A percentile compares a stretch with the other conserved stretches of the same genome.
Evolutionary conservation across 2,888 invertebrate genomes (phyloP).

Genomic region (Dusona sp.): DNA sequence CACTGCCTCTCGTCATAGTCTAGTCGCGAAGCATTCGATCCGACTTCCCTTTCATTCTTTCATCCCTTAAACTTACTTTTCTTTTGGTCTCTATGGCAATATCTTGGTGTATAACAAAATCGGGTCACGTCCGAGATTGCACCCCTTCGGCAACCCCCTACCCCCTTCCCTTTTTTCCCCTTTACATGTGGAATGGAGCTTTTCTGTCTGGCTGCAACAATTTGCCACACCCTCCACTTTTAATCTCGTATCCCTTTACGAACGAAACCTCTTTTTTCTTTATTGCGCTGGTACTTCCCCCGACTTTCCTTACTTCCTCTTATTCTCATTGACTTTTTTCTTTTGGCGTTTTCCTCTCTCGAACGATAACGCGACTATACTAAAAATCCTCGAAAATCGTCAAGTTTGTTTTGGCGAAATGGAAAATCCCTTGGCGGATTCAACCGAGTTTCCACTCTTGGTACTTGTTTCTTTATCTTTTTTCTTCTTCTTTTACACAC

Average conservation of each 20-base stretch:
- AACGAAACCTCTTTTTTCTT: background rate
- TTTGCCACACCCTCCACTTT: constrained; percentile 61
- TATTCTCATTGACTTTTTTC: background rate
- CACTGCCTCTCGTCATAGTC: constrained; percentile 22
- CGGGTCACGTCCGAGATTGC: constrained; percentile 75
- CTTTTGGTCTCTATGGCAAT: constrained; percentile 37
- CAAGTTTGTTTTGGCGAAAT: constrained; percentile 23
- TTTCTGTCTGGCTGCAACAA: constrained; percentile 59
- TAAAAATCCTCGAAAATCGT: constrained; percentile 29
- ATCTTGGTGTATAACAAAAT: constrained; percentile 69
- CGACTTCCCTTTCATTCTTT: constrained; percentile 15
- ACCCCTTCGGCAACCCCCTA: constrained; percentile 51
- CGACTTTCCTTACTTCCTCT: constrained; percentile 15
- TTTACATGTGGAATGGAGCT: constrained; percentile 24
- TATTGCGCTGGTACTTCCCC: background rate
- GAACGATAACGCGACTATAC: background rate
- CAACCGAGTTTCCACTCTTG: background rate
- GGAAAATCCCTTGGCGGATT: background rate
- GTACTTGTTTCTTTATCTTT: background rate
- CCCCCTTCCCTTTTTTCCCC: constrained; percentile 34
- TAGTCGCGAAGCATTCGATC: background rate
- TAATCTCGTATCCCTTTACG: constrained; percentile 54
- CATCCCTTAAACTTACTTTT: constrained; percentile 16
- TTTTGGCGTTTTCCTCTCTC: background rate
- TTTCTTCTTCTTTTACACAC: background rate